These are phyloP conservation scores for Merodon equestris DNA, from an alignment of 2,888 invertebrate species.

Conservation along the genomic window DNA sequence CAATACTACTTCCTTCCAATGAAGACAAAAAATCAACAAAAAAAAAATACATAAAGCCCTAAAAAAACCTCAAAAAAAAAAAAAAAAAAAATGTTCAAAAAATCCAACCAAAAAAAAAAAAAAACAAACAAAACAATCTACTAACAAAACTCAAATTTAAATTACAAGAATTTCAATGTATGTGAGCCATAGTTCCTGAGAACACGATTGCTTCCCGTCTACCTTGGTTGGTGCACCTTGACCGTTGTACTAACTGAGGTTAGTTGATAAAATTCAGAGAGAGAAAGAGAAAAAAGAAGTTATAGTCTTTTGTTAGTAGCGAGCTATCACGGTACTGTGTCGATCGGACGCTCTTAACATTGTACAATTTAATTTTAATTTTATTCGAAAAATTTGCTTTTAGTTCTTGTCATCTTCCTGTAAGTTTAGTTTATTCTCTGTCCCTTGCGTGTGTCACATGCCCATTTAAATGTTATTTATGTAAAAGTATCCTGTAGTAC, in stretches of 20 bases:
- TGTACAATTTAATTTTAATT: constrained; percentile 14
- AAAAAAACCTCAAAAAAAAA: constrained; percentile 19
- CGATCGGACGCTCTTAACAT: constrained; percentile 12
- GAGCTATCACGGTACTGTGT: too few species aligned
- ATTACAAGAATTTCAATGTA: constrained; percentile 45
- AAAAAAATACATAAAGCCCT: constrained; percentile 5
- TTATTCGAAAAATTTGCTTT: neutral
- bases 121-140: too few species aligned
- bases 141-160: constrained; percentile 2
- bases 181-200: constrained; percentile 18
- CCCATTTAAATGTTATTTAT: constrained; percentile 3
- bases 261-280: too few species aligned
- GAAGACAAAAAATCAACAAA: constrained; percentile 32
- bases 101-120: constrained; percentile 42
- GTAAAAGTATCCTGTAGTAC: constrained; percentile 24
- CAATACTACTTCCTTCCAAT: constrained; percentile 36
- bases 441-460: constrained; percentile 6
- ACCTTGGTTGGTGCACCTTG: too few species aligned
- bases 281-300: too few species aligned
- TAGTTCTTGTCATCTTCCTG: constrained; percentile 3
- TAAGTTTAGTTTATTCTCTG: constrained; percentile 13
- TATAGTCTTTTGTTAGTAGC: too few species aligned
- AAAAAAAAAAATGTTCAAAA: constrained; percentile 34
- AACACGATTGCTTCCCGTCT: neutral
- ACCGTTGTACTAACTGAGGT: too few species aligned